Conservation (phyloP, 2,113 vertebrate species). For the Siniperca knerii region DNA sequence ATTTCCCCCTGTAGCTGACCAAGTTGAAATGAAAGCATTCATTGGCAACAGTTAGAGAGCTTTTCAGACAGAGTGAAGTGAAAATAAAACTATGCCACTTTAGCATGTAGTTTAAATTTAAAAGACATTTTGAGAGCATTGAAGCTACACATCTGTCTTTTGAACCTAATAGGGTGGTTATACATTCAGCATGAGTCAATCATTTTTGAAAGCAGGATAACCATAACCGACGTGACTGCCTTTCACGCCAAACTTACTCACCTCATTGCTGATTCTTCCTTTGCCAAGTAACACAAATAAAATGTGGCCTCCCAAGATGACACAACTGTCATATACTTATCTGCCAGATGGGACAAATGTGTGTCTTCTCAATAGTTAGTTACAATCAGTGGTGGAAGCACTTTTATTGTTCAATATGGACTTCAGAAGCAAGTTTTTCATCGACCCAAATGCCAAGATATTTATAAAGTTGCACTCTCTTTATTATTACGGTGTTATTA, state of each 20-base stretch:
- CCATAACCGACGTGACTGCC: neutral
- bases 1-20: slow-evolving; percentile 3
- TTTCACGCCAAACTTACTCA: neutral
- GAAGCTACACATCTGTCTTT: neutral
- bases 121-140: neutral
- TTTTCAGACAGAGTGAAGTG: neutral
- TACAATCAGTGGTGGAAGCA: neutral
- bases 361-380: neutral
- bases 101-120: neutral
- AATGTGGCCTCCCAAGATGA: slow-evolving; percentile 1
- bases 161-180: slow-evolving; percentile 24
- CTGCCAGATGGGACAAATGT: neutral
- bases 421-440: too few species aligned
- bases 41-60: neutral
- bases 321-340: neutral
- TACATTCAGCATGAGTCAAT: slow-evolving; percentile 39
- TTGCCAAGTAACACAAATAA: neutral
- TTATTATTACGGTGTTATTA: too few species aligned
- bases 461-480: too few species aligned
- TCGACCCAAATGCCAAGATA: too few species aligned
- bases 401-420: neutral
- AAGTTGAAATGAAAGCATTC: neutral
- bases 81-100: neutral
- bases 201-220: slow-evolving; percentile 22
- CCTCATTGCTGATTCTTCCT: neutral